Base-by-base conservation (phyloP, 2,888 invertebrate species). In the Linnaemya vulpina region DNA sequence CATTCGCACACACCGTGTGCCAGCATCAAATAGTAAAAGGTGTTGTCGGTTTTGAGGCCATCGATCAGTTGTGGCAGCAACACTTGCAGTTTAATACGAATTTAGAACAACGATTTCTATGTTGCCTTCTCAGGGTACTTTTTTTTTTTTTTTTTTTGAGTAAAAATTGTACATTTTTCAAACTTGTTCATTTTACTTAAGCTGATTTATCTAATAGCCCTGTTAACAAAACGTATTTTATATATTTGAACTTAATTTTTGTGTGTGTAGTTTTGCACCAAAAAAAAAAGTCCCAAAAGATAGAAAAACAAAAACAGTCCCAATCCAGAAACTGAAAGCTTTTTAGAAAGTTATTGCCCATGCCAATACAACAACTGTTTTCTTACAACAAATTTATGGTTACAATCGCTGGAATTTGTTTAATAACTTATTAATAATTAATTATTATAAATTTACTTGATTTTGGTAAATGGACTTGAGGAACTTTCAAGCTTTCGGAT, bases 201-300 rank as follows among this genome's bases (percentile, higher is more conserved):
- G 46, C 82, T 58, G 78, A 82, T 85, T 82, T 82, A 71, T 75
- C 78, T 85, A 82, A 79, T 82, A 82, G 82, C 53, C 75, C 71
- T 82, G 75, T 79, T 82, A 71, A 75, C 81, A 85, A 74, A 77
- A 73, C 49, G 78, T 55, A 22, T 62, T 20, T 55, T 60, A 77
- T 60, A 73, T 67, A 73, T 65, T 49, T 73, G 79, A 73, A 65
- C 73, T 58, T 13, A 79, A 79, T 79, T 49, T 38, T 30, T 46
- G 20, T 8, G 46, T 65, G 35, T 63, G 22, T 71, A 40, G 22
- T 10, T 35, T 53, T 22, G 40, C 43, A 20, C 22, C 9, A 63
- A 11, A 10, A 30, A 11, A 10, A 30, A 60, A 60, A 49, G n/a
- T 30, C 3, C 30, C 30, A 30, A 30, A 30, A 30, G 3, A 20